Evolutionary conservation across 1,140 invertebrate genomes (phyloP), one percentile per base, ranked within the genome.

Genomic region (Drosophila sturtevanti): DNA sequence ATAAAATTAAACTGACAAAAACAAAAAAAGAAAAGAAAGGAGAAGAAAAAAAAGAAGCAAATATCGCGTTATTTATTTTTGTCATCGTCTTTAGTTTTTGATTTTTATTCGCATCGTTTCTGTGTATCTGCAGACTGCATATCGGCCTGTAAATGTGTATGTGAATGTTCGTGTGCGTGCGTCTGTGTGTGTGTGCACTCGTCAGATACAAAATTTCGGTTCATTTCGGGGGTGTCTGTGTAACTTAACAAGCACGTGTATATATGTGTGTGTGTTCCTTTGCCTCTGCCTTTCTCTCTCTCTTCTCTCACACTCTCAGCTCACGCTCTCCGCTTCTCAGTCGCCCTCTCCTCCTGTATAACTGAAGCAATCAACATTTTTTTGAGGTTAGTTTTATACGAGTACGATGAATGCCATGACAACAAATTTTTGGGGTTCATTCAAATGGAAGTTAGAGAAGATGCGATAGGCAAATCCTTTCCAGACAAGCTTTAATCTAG

Each of bases 341-440:
- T 14, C 54, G 55, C 24, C 27, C 35, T 27, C 62, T 65, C 52
- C 63, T 66, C 61, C 63, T 56, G 63, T 60, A 55, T 60, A 63
- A 63, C 72, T 74, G 75, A 72, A 76, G 79, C 68, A 89, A 89
- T 89, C 78, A 87, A 77, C 80, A 74, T 78, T 89, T 85, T 89
- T 48, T 48, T 31, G 85, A 89, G 84, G 84, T 89, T 89, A 89
- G 84, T 89, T 70, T 72, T 68, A 64, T 76, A 63, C 72, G 55
- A 16, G 27, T 31, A 31, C 7, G 27, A 34, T 31, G 27, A 34
- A 58, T n/a, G 41, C 41, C 41, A 48, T 34, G 4, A 2, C 12
- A 56, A 37, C 11, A 35, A 18, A 37, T 5, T 16, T 34, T 34
- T 34, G 9, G n/a, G 14, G 31, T 18, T 58, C 14, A 58, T 34